These are phyloP conservation scores for Hoplostethus atlanticus DNA, from an alignment of 2,797 vertebrate genomes.

Conservation along the genomic window DNA sequence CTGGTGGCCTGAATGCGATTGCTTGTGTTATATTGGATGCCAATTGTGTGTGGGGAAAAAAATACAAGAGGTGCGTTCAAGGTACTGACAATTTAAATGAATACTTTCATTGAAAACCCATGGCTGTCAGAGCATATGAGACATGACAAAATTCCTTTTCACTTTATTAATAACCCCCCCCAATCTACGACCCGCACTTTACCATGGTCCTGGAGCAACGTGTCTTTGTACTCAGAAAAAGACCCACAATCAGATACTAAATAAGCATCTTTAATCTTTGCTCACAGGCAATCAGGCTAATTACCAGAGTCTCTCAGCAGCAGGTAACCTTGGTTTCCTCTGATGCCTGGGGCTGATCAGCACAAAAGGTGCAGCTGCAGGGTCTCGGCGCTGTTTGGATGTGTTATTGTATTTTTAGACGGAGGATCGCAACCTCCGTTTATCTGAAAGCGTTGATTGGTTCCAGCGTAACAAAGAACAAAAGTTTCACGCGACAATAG, in stretches of 20 bases:
- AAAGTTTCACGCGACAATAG: neutral
- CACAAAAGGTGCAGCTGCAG: slow-evolving; percentile 67
- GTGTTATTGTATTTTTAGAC: slow-evolving; percentile 64
- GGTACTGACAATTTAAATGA: neutral
- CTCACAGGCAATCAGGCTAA: slow-evolving; percentile 69
- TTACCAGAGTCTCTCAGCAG: slow-evolving; percentile 67
- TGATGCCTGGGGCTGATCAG: slow-evolving; percentile 66
- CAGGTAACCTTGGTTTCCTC: slow-evolving; percentile 77
- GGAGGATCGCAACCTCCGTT: slow-evolving; percentile 49
- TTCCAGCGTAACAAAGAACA: slow-evolving; percentile 25
- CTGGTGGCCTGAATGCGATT: neutral
- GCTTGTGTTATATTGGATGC: neutral
- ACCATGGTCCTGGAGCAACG: slow-evolving; percentile 21
- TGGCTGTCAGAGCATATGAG: neutral
- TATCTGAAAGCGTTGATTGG: slow-evolving; percentile 57
- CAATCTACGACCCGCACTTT: slow-evolving; percentile 13
- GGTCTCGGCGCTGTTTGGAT: slow-evolving; percentile 42
- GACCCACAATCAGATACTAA: slow-evolving; percentile 63
- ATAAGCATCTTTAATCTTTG: slow-evolving; percentile 72
- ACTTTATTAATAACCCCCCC: slow-evolving; percentile 38
- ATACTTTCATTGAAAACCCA: no score
- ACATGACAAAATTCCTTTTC: neutral
- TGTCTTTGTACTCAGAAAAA: slow-evolving; percentile 58
- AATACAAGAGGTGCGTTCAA: neutral
- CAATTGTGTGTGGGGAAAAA: neutral